phyloP scores from a whole-genome alignment of 2,797 vertebrate genomes.

The Chaetophractus vellerosus region DNA sequence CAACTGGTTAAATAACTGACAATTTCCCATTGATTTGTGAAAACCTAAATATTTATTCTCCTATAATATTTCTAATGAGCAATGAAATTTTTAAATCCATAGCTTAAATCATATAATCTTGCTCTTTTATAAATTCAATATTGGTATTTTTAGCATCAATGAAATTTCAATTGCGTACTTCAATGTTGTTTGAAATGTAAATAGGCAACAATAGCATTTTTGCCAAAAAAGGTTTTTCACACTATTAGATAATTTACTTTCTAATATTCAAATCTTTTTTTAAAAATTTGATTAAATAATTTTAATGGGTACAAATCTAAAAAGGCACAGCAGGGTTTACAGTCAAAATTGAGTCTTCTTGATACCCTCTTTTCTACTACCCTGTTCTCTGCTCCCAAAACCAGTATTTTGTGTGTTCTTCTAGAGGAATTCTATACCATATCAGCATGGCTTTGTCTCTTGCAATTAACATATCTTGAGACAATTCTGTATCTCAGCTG shows the following conservation, averaged over 20 bases:
- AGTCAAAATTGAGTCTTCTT: too few species aligned
- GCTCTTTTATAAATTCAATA: background rate
- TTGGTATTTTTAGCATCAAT: too few species aligned
- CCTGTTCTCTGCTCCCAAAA: too few species aligned
- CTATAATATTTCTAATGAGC: background rate
- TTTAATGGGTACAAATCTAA: too few species aligned
- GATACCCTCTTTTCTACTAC: too few species aligned
- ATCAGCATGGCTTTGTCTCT: background rate
- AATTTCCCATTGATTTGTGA: background rate
- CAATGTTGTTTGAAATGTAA: slow-evolving; percentile 38
- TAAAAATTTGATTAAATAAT: too few species aligned
- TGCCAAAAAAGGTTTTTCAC: too few species aligned
- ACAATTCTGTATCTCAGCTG: background rate
- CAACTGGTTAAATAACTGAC: background rate
- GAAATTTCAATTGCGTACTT: too few species aligned
- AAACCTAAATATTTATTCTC: slow-evolving; percentile 5
- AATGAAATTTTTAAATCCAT: slow-evolving; percentile 39
- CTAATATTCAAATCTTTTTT: too few species aligned
- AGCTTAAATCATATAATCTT: background rate
- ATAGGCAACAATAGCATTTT: background rate
- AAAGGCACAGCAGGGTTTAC: too few species aligned
- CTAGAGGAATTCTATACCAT: background rate
- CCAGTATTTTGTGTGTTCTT: too few species aligned
- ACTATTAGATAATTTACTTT: too few species aligned
- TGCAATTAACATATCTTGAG: slow-evolving; percentile 23